Evolutionary conservation across 2,113 vertebrate species (phyloP), one percentile per base, ranked within the genome.

Genomic region (Natator depressus): DNA sequence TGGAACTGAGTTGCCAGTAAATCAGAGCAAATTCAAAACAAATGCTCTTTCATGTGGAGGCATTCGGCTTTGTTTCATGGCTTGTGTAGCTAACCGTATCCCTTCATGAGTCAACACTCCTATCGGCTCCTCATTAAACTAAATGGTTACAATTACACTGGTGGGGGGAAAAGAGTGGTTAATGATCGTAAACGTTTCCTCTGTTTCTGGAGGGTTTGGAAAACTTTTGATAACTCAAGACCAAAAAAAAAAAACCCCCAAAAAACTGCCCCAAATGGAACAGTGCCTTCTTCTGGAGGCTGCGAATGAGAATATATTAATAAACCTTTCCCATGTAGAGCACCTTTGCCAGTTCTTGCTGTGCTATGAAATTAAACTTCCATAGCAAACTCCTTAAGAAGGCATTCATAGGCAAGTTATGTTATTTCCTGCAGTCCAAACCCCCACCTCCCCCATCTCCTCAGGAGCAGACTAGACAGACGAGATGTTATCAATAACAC

Each of bases 11-110:
- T 94, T 96, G 88, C 92, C 95, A 98, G 98, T 98, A 98, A 98
- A 98, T 98, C 98, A 97, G 97, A 96, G 95, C 96, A 98, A 98
- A 98, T 98, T 97, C 97, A 98, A 98, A 98, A 98, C 97, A 98
- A 98, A 98, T 98, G 98, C 97, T 98, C 98, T 98, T 98, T 98
- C 98, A 98, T 97, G 97, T 98, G 96, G 93, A 96, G 96, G 82
- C 87, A 92, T 92, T 97, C 85, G 80, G 90, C 95, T 97, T 97
- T 94, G 94, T 96, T 95, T 94, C 96, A 97, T 91, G 93, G 94
- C 92, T 96, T 97, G 96, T 90, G 93, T 91, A 96, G 96, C 95
- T 97, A 94, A 96, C 93, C 80, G 42, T 94, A 95, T 95, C 94
- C 97, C 95, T 97, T 94, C 95, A 89, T 95, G 94, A 97, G 92